These are phyloP conservation scores for Drosophila acutilabella DNA, from an alignment of 2,888 invertebrate genomes.

Conservation along the genomic window DNA sequence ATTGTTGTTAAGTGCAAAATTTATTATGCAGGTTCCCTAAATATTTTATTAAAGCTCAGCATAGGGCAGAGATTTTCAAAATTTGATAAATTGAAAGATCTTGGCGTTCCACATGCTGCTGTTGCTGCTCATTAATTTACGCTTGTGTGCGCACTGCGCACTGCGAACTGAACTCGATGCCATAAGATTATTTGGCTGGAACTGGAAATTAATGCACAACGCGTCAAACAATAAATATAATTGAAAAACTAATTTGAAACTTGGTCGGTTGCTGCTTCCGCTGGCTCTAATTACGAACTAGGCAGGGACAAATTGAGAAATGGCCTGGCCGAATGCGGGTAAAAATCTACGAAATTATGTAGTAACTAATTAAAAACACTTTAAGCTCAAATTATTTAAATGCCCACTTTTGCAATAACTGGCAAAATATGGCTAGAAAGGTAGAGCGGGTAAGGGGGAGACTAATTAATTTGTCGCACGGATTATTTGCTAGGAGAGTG, in stretches of 20 bases:
- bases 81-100: slow-evolving; percentile 24
- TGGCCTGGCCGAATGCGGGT: slow-evolving; percentile 16
- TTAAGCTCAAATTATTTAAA: slow-evolving; percentile 57
- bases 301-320: slow-evolving; percentile 18
- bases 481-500: slow-evolving; percentile 51
- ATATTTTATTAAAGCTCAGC: not conserved
- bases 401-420: slow-evolving; percentile 44
- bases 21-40: not conserved
- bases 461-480: slow-evolving; percentile 69
- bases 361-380: slow-evolving; percentile 78
- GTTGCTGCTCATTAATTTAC: slow-evolving; percentile 29
- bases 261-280: slow-evolving; percentile 5
- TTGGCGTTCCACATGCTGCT: not conserved
- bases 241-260: slow-evolving; percentile 71
- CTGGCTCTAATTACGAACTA: slow-evolving; percentile 36
- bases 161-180: slow-evolving; percentile 5
- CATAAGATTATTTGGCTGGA: slow-evolving; percentile 23
- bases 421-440: slow-evolving; percentile 11
- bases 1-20: not conserved
- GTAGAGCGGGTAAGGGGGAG: slow-evolving; percentile 30
- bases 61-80: not conserved
- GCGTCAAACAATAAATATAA: slow-evolving; percentile 70
- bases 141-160: slow-evolving; percentile 37
- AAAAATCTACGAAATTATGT: slow-evolving; percentile 58
- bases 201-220: slow-evolving; percentile 47